A percentile compares a stretch with the other conserved stretches of the same genome.
These are phyloP conservation scores for Pangasius sanitwongsei DNA, from an alignment of 2,797 vertebrate species.

Conservation along the genomic window DNA sequence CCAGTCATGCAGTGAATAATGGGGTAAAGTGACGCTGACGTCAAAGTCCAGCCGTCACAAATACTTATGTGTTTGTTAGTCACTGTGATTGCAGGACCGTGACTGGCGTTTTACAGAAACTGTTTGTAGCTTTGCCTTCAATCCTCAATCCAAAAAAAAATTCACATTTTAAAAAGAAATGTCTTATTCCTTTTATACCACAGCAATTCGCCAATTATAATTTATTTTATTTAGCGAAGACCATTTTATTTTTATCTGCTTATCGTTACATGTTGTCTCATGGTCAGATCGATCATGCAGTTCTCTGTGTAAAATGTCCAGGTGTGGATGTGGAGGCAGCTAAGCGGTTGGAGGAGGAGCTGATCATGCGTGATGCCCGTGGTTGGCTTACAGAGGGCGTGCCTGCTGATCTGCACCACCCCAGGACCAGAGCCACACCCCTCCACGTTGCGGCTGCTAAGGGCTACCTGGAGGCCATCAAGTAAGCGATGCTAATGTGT, in stretches of 20 bases:
- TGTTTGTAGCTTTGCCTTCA: neutral
- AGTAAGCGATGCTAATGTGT: slow-evolving; percentile 67
- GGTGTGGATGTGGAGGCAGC: slow-evolving; percentile 85
- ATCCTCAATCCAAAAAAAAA: neutral
- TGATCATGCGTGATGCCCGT: slow-evolving; percentile 83
- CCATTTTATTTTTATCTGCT: neutral
- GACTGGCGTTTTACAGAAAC: neutral
- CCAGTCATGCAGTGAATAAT: slow-evolving; percentile 7
- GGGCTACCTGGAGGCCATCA: slow-evolving; percentile 89
- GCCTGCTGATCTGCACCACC: slow-evolving; percentile 75
- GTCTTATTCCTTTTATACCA: neutral
- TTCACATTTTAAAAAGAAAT: neutral
- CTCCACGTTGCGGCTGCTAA: slow-evolving; percentile 91
- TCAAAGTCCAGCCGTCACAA: slow-evolving; percentile 4
- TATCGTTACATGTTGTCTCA: neutral
- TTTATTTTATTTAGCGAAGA: neutral
- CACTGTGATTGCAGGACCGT: neutral
- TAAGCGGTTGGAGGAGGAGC: slow-evolving; percentile 84
- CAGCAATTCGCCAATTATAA: neutral
- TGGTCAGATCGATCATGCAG: neutral
- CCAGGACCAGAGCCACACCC: slow-evolving; percentile 84
- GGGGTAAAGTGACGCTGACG: neutral
- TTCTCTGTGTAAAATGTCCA: slow-evolving; percentile 52
- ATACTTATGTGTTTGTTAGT: slow-evolving; percentile 11
- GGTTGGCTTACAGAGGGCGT: slow-evolving; percentile 82